phyloP scores from a whole-genome alignment of 2,113 vertebrate genomes.

The Scomber japonicus region DNA sequence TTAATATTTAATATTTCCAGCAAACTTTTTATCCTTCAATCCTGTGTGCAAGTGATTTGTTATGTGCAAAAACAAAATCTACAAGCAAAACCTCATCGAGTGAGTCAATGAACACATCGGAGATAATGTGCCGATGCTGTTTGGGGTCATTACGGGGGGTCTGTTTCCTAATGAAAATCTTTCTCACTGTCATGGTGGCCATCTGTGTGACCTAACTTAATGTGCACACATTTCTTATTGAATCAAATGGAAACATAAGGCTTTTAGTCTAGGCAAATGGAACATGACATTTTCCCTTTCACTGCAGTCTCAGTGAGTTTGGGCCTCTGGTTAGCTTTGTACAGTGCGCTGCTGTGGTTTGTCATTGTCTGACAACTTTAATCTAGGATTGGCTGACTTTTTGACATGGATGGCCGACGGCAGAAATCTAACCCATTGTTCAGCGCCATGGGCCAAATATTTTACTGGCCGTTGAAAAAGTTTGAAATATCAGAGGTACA shows the following conservation, averaged over 20 bases:
- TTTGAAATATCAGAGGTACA: constrained; percentile 20
- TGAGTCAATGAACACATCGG: constrained; percentile 4
- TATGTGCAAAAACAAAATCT: constrained; percentile 23
- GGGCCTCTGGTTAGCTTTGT: constrained; percentile 65
- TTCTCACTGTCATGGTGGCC: constrained; percentile 1
- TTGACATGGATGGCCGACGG: constrained; percentile 46
- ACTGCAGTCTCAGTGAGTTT: constrained; percentile 17
- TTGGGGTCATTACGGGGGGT: background rate
- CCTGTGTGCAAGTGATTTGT: constrained; percentile 6
- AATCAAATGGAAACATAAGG: constrained; percentile 43
- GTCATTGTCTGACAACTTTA: constrained; percentile 77
- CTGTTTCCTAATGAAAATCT: constrained; percentile 32
- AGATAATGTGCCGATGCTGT: background rate
- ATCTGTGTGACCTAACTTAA: constrained; percentile 25
- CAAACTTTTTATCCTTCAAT: constrained; percentile 37
- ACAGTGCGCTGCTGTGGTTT: constrained; percentile 20
- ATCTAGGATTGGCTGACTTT: constrained; percentile 61
- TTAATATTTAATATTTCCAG: constrained; percentile 45
- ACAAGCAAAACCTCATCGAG: background rate
- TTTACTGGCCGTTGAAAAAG: constrained; percentile 3
- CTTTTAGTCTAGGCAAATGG: constrained; percentile 26
- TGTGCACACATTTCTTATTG: constrained; percentile 30
- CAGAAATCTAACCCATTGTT: constrained; percentile 33
- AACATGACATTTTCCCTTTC: constrained; percentile 24
- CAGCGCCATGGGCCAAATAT: constrained; percentile 53